phyloP scores from a whole-genome alignment of 2,797 vertebrate genomes.

The Pangasius macronema region DNA sequence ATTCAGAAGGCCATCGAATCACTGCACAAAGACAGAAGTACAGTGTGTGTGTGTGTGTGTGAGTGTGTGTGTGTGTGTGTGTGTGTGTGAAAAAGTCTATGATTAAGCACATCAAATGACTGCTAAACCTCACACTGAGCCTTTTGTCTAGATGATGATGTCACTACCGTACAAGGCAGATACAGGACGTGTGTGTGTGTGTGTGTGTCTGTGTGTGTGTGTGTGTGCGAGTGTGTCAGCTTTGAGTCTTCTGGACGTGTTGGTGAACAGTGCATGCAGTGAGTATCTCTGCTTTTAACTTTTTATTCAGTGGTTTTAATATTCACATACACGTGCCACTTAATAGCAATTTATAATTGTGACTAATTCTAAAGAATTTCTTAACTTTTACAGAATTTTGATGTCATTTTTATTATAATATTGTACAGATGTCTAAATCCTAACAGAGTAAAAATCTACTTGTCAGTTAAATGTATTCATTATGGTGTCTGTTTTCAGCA shows the following conservation, averaged over 20 bases:
- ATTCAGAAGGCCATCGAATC: too few species aligned
- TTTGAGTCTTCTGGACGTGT: not conserved
- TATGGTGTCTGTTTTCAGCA: not conserved
- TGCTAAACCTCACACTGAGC: constrained; percentile 5
- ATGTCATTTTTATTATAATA: not conserved
- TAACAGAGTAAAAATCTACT: not conserved
- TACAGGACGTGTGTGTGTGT: constrained; percentile 24
- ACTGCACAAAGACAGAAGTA: too few species aligned
- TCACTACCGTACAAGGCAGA: constrained; percentile 24
- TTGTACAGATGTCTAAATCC: not conserved
- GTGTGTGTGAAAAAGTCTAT: not conserved
- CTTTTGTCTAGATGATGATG: constrained; percentile 31
- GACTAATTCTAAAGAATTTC: too few species aligned
- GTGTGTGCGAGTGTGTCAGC: not conserved
- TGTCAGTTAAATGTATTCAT: not conserved
- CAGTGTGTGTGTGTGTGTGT: too few species aligned
- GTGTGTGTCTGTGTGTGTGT: constrained; percentile 31
- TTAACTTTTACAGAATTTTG: not conserved
- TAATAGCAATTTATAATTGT: too few species aligned
- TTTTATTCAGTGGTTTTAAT: not conserved
- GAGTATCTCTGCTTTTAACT: not conserved
- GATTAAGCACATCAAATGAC: constrained; percentile 28
- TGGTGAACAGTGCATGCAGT: not conserved
- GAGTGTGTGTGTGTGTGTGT: not conserved
- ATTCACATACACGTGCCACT: too few species aligned